Evolutionary conservation across 2,113 vertebrate species (phyloP), one percentile per base, ranked within the genome.

Genomic region (Saguinus midas): DNA sequence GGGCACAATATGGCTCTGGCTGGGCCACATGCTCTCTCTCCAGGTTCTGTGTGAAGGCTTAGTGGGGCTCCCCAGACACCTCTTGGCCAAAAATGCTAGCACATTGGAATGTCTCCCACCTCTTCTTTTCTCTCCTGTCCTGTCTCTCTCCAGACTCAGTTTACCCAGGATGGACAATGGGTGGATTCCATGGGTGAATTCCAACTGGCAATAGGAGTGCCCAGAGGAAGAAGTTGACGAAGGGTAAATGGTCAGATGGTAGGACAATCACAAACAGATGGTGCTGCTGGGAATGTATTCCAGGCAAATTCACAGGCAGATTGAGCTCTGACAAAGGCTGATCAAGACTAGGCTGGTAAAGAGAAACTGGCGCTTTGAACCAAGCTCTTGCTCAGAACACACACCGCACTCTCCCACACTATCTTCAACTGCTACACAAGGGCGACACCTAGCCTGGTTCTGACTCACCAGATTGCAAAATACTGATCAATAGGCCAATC

Each of bases 221-320:
- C 81, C 79, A 43, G 43, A 27, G 55, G 32, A 91, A 14, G 72
- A 17, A 12, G 23, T 1, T 66, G 55, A 95, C 35, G 86, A 68
- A 94, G 89, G 61, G 93, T 93, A 96, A 95, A 64, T 87, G 91
- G 94, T 96, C 95, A 98, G 95, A 96, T 95, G 96, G 87, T n/a
- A 93, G 72, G 76, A 93, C 45, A 97, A 92, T 95, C 48, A 1
- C 0, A 9, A 92, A 83, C 94, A 97, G 97, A 93, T 96, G 72
- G 91, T 52, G 25, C 93, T 94, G 76, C 64, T 87, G 45, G 84
- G 79, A 89, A 97, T 84, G 89, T 45, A 86, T 89, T 96, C 86
- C 95, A 96, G 91, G 91, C 40, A 96, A 89, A 95, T 86, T 94
- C 95, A 52, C 80, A 75, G 81, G 91, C 97, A 95, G 96, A 96